These are phyloP conservation scores for Micromussa lordhowensis DNA, from an alignment of 92 coral and sea anemone species.

Conservation along the genomic window DNA sequence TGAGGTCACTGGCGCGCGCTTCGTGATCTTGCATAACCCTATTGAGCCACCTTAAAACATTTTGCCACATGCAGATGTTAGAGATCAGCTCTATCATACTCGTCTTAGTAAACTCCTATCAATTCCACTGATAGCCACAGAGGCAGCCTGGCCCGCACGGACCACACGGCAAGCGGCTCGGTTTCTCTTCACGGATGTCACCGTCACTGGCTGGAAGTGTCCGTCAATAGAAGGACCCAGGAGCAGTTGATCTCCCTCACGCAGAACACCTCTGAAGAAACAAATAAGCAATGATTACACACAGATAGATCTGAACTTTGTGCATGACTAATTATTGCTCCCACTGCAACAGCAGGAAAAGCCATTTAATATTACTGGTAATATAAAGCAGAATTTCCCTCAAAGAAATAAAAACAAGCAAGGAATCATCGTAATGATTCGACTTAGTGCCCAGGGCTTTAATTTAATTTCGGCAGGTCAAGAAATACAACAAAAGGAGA, in stretches of 20 bases:
- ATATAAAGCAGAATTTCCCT: no score
- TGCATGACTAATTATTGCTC: not conserved
- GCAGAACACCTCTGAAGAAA: constrained; percentile 84
- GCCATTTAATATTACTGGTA: no score
- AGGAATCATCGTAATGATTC: no score
- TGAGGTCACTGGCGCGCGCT: no score
- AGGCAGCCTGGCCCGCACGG: constrained; percentile 96
- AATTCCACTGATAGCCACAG: constrained; percentile 90
- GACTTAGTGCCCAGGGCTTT: no score
- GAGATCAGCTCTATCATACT: constrained; percentile 55
- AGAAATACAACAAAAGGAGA: no score
- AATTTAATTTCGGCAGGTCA: no score
- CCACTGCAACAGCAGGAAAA: not conserved
- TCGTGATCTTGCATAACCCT: no score
- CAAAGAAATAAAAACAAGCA: no score
- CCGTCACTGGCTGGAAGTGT: constrained; percentile 78
- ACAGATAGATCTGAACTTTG: not conserved
- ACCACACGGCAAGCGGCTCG: constrained; percentile 93
- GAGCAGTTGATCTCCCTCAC: constrained; percentile 88
- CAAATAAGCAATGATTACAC: not conserved
- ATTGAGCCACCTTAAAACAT: no score
- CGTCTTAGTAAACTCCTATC: constrained; percentile 81
- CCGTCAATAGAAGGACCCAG: constrained; percentile 88
- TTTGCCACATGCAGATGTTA: no score
- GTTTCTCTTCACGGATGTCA: constrained; percentile 88